Base-by-base conservation (phyloP, 2,888 invertebrate genomes). In the Mimachlamys varia region DNA sequence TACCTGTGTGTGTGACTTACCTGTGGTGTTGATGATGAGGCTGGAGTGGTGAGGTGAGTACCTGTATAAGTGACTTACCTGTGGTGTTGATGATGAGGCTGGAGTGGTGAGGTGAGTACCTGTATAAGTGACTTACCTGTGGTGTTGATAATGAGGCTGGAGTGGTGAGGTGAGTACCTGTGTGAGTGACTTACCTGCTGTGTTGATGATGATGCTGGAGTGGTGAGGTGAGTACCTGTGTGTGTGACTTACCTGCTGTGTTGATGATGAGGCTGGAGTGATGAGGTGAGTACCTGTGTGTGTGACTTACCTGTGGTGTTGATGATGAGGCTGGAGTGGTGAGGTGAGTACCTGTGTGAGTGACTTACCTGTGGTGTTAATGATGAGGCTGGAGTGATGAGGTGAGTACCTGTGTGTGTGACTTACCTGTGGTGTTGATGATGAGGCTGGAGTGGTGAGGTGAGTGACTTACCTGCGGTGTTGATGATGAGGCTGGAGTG, bases 401-500 rank as follows among this genome's bases (percentile, higher is more conserved):
- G 22, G 76, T 33, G 76, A 76, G 76, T 76, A 76, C 15, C 76
- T 33, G 7, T 76, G 76, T 76, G 3, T 44, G 44, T 44, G 3
- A 44, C 76, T 76, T 76, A 76, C 76, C 76, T 76, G 76, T 76
- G 76, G 76, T 76, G 76, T 76, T 27, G 27, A 76, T 76, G 76
- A 76, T 76, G 62, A 62, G n/a, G 22, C 62, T 62, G 22, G 62
- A 22, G 76, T 76, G 76, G 76, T 33, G 76, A 27, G 76, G 76
- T 76, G 76, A 33, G 76, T 76, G 7, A 76, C 27, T 76, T 76
- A 33, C 76, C 76, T 76, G 33, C 10, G 27, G 76, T 76, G 76
- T 76, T 76, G 27, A 76, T 76, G 76, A 76, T 76, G 76, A 62
- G 62, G 22, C 62, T 62, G 22, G n/a, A 22, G 62, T 76, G 76